These are phyloP conservation scores for Armadillidium nasatum DNA, from an alignment of 1,140 invertebrate species.

Conservation along the genomic window DNA sequence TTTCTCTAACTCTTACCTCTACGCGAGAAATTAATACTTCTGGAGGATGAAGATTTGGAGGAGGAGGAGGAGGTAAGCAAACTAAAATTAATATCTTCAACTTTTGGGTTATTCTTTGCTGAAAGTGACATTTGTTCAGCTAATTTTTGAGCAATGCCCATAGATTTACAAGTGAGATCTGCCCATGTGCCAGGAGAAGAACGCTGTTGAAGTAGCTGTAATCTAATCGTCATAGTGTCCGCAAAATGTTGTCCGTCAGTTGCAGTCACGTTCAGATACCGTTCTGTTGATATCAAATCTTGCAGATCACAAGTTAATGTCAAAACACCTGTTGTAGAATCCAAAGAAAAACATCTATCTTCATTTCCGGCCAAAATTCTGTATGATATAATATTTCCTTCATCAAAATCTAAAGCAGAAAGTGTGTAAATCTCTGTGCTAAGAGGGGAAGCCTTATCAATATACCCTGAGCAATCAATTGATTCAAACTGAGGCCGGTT, in stretches of 20 bases:
- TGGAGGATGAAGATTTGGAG: not conserved
- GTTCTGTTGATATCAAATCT: conserved; percentile 59
- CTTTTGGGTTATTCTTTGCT: not conserved
- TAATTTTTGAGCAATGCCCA: not conserved
- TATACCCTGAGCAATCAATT: conserved; percentile 73
- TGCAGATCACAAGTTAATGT: conserved; percentile 68
- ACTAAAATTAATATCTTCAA: not conserved
- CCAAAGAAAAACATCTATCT: conserved; percentile 81
- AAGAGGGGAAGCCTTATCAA: conserved; percentile 68
- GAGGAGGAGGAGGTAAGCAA: not conserved
- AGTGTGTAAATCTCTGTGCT: conserved; percentile 82
- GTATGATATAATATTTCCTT: conserved; percentile 82
- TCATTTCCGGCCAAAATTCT: conserved; percentile 80
- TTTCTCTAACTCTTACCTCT: conserved; percentile 73
- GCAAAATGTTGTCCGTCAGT: conserved; percentile 89
- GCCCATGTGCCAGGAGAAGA: conserved; percentile 11
- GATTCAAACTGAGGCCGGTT: conserved; percentile 68
- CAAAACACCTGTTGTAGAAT: conserved; percentile 68
- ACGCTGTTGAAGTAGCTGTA: conserved; percentile 53
- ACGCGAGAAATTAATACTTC: not conserved
- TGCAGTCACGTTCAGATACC: conserved; percentile 77
- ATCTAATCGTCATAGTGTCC: conserved; percentile 59
- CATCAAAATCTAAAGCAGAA: conserved; percentile 92
- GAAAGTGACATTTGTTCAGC: not conserved
- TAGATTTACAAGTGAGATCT: not conserved